phyloP scores from a whole-genome alignment of 2,888 invertebrate genomes.

The Calliscelio sp. region DNA sequence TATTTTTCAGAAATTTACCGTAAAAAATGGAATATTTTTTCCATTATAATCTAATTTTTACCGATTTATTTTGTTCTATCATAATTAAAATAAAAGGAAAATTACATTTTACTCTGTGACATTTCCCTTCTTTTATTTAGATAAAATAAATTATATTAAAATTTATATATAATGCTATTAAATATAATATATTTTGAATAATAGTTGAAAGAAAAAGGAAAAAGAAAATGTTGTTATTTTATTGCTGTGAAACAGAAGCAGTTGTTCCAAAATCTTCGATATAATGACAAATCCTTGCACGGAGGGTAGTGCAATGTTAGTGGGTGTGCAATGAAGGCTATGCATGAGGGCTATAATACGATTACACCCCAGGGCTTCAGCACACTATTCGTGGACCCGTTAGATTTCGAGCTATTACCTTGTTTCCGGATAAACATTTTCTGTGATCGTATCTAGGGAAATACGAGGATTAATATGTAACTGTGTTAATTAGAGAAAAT shows the following conservation, averaged over 20 bases:
- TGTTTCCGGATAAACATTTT: constrained; percentile 80
- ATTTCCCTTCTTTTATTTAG: no score
- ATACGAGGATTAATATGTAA: constrained; percentile 59
- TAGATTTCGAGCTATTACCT: constrained; percentile 80
- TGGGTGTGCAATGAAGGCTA: constrained; percentile 81
- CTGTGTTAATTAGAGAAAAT: constrained; percentile 51
- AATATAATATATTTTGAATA: no score
- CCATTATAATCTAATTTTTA: no score
- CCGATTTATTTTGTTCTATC: no score
- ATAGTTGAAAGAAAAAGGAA: not conserved
- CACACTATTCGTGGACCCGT: constrained; percentile 84
- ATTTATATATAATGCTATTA: no score
- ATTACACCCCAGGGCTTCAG: constrained; percentile 85
- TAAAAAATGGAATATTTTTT: no score
- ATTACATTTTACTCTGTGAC: no score
- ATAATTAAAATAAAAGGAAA: no score
- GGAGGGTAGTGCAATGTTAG: constrained; percentile 70
- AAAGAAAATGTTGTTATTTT: not conserved
- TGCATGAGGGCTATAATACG: constrained; percentile 84
- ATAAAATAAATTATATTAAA: no score
- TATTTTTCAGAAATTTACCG: no score
- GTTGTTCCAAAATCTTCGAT: constrained; percentile 55
- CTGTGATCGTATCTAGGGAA: constrained; percentile 61
- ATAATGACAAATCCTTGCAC: constrained; percentile 74
- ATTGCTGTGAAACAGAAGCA: not conserved